Evolutionary conservation across 1,140 invertebrate species (phyloP).

Genomic region (Drosophila parvula): DNA sequence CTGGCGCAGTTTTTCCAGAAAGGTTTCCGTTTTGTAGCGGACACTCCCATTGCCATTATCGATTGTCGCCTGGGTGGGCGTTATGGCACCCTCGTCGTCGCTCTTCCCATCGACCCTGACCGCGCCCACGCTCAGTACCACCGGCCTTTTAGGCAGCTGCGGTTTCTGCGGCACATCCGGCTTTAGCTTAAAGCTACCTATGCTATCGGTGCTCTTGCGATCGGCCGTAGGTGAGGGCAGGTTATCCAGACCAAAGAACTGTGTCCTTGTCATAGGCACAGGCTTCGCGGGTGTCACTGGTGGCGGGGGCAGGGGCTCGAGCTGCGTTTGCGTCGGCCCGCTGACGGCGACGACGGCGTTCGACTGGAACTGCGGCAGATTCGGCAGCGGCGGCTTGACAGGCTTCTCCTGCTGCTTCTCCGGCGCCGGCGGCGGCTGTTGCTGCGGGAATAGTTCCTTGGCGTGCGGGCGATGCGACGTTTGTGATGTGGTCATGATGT

Average conservation of each 20-base stretch:
- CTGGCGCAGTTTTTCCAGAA: slow-evolving; percentile 70
- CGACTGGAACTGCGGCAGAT: slow-evolving; percentile 66
- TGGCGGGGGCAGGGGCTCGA: slow-evolving; percentile 59
- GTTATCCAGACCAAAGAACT: slow-evolving; percentile 79
- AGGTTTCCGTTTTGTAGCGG: slow-evolving; percentile 70
- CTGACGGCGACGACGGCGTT: slow-evolving; percentile 18
- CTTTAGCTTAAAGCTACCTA: slow-evolving; percentile 72
- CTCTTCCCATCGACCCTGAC: slow-evolving; percentile 58
- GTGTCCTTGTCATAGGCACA: slow-evolving; percentile 80
- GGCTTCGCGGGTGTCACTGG: slow-evolving; percentile 73
- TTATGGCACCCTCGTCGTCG: slow-evolving; percentile 66
- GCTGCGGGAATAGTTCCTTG: slow-evolving; percentile 75
- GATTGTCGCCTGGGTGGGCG: slow-evolving; percentile 64
- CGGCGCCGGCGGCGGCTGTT: slow-evolving; percentile 40
- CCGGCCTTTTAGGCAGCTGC: slow-evolving; percentile 72
- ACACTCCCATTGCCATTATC: slow-evolving; percentile 65
- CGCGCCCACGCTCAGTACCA: slow-evolving; percentile 55
- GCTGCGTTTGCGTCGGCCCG: slow-evolving; percentile 46
- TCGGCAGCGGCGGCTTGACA: slow-evolving; percentile 74
- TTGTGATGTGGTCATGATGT: slow-evolving; percentile 47
- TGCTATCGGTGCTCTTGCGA: slow-evolving; percentile 75
- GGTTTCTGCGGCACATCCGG: slow-evolving; percentile 81
- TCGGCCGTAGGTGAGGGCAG: slow-evolving; percentile 78
- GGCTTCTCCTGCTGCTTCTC: slow-evolving; percentile 66
- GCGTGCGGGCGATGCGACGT: slow-evolving; percentile 61